These are phyloP conservation scores for Denticeps clupeoides DNA, from an alignment of 2,797 vertebrate genomes.

Conservation along the genomic window DNA sequence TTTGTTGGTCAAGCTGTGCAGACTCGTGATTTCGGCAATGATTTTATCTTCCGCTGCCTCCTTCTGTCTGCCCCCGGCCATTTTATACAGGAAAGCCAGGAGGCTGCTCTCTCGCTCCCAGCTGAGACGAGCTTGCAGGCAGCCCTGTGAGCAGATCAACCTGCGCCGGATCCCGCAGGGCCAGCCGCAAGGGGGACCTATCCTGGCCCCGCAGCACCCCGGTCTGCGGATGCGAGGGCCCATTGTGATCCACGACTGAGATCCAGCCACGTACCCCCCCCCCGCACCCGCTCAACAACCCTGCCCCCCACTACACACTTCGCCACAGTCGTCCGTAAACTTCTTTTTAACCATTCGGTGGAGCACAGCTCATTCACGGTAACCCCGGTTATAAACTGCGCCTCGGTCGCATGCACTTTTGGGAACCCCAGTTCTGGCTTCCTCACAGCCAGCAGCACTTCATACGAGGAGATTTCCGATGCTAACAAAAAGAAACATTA, in stretches of 20 bases:
- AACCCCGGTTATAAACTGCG: too few species aligned
- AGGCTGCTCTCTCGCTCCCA: slow-evolving; percentile 76
- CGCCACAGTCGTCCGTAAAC: slow-evolving; percentile 1
- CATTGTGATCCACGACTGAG: slow-evolving; percentile 71
- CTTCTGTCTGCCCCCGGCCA: slow-evolving; percentile 11
- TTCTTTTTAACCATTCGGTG: slow-evolving; percentile 7
- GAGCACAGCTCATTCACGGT: slow-evolving; percentile 10
- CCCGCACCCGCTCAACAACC: slow-evolving; percentile 8
- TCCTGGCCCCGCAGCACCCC: slow-evolving; percentile 60
- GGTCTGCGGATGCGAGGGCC: slow-evolving; percentile 68
- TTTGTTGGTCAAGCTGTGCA: too few species aligned
- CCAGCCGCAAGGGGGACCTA: slow-evolving; percentile 51
- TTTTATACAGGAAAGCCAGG: slow-evolving; percentile 67
- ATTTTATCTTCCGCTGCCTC: too few species aligned
- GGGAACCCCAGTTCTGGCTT: too few species aligned
- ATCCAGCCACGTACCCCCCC: slow-evolving; percentile 3
- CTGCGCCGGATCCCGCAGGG: slow-evolving; percentile 56
- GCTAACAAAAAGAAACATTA: too few species aligned
- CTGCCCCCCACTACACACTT: slow-evolving; percentile 2
- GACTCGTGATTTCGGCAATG: too few species aligned
- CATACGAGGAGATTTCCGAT: too few species aligned
- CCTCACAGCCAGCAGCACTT: slow-evolving; percentile 2
- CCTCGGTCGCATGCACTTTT: too few species aligned
- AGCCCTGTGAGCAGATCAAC: slow-evolving; percentile 72
- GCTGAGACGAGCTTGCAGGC: slow-evolving; percentile 79